Evolutionary conservation across 2,113 vertebrate species (phyloP).

Genomic region (Origma solitaria): DNA sequence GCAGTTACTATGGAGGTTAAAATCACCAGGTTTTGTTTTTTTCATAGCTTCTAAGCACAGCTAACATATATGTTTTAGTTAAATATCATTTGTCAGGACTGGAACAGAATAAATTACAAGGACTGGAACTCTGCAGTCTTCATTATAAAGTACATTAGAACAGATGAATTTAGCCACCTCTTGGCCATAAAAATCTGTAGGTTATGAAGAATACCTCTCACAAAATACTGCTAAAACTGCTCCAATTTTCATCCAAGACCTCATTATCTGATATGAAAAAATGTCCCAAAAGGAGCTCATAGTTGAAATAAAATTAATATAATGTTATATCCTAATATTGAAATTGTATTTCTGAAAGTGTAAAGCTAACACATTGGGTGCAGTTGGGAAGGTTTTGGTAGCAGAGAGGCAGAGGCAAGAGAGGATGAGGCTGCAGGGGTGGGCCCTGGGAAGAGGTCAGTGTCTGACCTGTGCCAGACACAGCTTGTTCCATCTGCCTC

Average conservation of each 20-base stretch:
- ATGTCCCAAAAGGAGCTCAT: neutral
- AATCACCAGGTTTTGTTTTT: neutral
- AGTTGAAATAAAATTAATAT: neutral
- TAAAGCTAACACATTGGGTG: neutral
- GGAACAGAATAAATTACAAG: neutral
- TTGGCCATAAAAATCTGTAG: neutral
- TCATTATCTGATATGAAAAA: neutral
- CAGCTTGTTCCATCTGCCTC: rapidly evolving
- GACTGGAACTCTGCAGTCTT: neutral
- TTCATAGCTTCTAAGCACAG: neutral
- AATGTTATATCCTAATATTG: neutral
- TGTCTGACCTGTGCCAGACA: neutral
- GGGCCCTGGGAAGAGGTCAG: neutral
- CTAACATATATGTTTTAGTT: neutral
- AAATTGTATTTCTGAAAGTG: neutral
- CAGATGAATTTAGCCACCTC: neutral
- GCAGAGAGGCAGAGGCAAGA: neutral
- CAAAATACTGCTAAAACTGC: neutral
- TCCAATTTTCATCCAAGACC: neutral
- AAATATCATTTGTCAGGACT: neutral
- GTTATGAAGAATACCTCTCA: neutral
- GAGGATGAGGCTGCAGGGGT: neutral
- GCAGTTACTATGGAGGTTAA: neutral
- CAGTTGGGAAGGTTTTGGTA: neutral
- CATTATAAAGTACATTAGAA: neutral